Evolutionary conservation across 2,797 vertebrate species (phyloP).

Genomic region (Philypnodon macrostomus): DNA sequence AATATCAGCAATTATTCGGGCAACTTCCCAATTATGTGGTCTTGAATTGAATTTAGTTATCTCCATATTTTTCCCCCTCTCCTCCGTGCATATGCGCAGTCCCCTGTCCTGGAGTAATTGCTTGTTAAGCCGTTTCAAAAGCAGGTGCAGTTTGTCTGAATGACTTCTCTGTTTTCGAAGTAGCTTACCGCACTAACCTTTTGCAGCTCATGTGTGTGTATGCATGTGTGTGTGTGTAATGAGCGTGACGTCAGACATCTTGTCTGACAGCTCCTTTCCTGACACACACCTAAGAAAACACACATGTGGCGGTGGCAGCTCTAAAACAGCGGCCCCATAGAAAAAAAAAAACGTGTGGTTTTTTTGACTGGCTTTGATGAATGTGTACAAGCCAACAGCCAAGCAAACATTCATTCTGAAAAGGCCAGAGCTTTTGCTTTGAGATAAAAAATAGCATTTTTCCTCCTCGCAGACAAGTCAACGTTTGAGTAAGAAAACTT

Average conservation of each 20-base stretch:
- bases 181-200: slow-evolving; percentile 30
- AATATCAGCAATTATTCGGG: slow-evolving; percentile 57
- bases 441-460: slow-evolving; percentile 42
- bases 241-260: slow-evolving; percentile 65
- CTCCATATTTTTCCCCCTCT: slow-evolving; percentile 15
- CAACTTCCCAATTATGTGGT: slow-evolving; percentile 41
- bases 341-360: neutral
- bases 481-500: slow-evolving; percentile 31
- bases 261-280: slow-evolving; percentile 69
- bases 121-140: slow-evolving; percentile 67
- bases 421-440: slow-evolving; percentile 38
- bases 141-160: slow-evolving; percentile 72
- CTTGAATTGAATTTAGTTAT: slow-evolving; percentile 45
- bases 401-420: slow-evolving; percentile 27
- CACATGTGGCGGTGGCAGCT: slow-evolving; percentile 28
- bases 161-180: slow-evolving; percentile 68
- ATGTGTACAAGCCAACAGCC: slow-evolving; percentile 31
- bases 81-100: slow-evolving; percentile 10
- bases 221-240: slow-evolving; percentile 53
- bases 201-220: no score
- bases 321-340: slow-evolving; percentile 8
- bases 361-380: slow-evolving; percentile 18
- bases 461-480: slow-evolving; percentile 27
- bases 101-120: slow-evolving; percentile 55
- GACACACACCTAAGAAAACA: slow-evolving; percentile 74